Evolutionary conservation across 2,888 invertebrate species (phyloP), one percentile per base, ranked within the genome.

Genomic region (Ecliptopera silaceata): DNA sequence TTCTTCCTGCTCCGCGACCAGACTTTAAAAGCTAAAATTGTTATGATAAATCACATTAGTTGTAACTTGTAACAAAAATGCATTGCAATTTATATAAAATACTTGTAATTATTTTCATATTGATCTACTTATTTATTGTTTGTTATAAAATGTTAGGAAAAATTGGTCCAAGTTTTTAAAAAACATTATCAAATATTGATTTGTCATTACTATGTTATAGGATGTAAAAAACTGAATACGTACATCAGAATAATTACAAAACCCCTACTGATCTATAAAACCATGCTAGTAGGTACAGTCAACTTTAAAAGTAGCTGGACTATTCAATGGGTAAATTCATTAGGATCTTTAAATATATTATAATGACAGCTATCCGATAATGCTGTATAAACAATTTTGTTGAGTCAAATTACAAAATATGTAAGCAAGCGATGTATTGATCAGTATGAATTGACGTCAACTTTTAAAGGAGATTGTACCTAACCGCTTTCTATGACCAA

Each of bases 91-190:
- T 36, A 26, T 36, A 15, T 2, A 15, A 15, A 15, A 36, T 36
- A 36, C 15, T 3, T 5, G 0, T 13, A 34, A 15, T 34, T 13
- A 8, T 15, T 36, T 36, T 36, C 8, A 36, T 10, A 36, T 10
- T 15, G 34, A 39, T 20, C 41, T 41, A 1, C 6, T 20, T 41
- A 22, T 20, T 5, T n/a, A n/a, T n/a, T 11, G 39, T 41, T 18
- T 10, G 36, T 26, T 38, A 38, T 22, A 11, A 22, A 34, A 44
- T 36, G 6, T 53, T 52, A 32, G 39, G 34, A 53, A 34, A 22
- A 51, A 64, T 70, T 72, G 71, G 71, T 71, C 69, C 71, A 63
- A 61, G 56, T 55, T 41, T 45, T 39, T 2, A 41, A 44, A 12
- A 15, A 18, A 52, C 29, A 39, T 29, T 26, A 41, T 52, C 22